Percentiles rank a stretch among this genome's conserved stretches.
Conservation (phyloP, 2,888 invertebrate genomes). For the Lasioglossum morio region DNA sequence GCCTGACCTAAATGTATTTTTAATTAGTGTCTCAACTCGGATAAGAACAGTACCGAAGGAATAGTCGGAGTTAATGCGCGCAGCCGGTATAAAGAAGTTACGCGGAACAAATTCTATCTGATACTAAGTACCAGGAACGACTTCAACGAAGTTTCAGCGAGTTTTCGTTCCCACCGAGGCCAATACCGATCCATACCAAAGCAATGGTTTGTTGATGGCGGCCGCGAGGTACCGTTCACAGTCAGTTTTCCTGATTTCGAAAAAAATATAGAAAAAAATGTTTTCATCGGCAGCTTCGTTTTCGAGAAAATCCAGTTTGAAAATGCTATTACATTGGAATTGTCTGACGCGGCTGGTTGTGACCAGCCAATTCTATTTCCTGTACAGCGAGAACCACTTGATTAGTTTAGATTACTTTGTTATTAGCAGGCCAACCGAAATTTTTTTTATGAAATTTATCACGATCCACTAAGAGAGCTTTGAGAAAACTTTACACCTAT, state of each 20-base stretch:
- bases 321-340: no score
- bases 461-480: no score
- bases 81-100: slow-evolving; percentile 20
- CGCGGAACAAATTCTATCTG: slow-evolving; percentile 62
- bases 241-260: slow-evolving; percentile 74
- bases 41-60: not conserved
- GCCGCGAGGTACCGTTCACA: slow-evolving; percentile 45
- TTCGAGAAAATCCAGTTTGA: no score
- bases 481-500: no score
- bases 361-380: no score
- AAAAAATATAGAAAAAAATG: no score
- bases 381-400: no score
- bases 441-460: no score
- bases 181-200: slow-evolving; percentile 12
- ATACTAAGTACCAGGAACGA: slow-evolving; percentile 56
- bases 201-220: slow-evolving; percentile 18
- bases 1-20: slow-evolving; percentile 16
- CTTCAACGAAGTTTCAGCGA: slow-evolving; percentile 13
- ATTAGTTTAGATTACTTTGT: not conserved
- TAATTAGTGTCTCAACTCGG: slow-evolving; percentile 22
- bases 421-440: no score
- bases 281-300: no score
- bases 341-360: no score
- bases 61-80: slow-evolving; percentile 15
- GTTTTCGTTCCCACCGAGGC: slow-evolving; percentile 31